Evolutionary conservation across 2,888 invertebrate genomes (phyloP).

Genomic region (Chrysina gloriosa): DNA sequence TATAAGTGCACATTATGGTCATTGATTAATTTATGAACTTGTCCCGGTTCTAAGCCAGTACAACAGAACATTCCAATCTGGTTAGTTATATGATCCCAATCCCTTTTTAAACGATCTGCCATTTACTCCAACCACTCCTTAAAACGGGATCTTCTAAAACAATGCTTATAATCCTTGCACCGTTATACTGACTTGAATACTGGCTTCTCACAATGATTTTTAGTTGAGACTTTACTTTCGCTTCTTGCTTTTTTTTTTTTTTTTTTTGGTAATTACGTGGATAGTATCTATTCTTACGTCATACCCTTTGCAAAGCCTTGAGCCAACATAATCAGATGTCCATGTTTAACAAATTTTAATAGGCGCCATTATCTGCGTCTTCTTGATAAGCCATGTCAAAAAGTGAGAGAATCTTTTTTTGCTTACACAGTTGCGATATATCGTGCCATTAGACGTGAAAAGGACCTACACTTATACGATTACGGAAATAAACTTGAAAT

Average conservation of each 20-base stretch:
- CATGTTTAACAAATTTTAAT: constrained; percentile 87
- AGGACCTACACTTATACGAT: constrained; percentile 94
- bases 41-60: constrained; percentile 89
- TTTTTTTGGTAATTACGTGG: constrained; percentile 77
- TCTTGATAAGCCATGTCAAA: constrained; percentile 99
- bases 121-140: constrained; percentile 85
- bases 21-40: constrained; percentile 69
- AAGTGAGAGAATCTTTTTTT: constrained; percentile 85
- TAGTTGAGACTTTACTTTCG: constrained; percentile 88
- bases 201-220: constrained; percentile 95
- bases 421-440: constrained; percentile 84
- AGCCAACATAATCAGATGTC: constrained; percentile 85
- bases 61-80: constrained; percentile 99
- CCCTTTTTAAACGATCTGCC: constrained; percentile 96
- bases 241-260: constrained; percentile 86
- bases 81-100: constrained; percentile 96
- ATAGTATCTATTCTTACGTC: constrained; percentile 97
- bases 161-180: constrained; percentile 88
- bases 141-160: constrained; percentile 81
- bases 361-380: constrained; percentile 86
- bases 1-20: not conserved
- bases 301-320: constrained; percentile 99
- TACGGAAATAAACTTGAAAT: too few relatives aligned
- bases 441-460: constrained; percentile 89
- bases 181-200: constrained; percentile 98